These are phyloP conservation scores for Biston stratarius DNA, from an alignment of 2,888 invertebrate species.

Conservation along the genomic window DNA sequence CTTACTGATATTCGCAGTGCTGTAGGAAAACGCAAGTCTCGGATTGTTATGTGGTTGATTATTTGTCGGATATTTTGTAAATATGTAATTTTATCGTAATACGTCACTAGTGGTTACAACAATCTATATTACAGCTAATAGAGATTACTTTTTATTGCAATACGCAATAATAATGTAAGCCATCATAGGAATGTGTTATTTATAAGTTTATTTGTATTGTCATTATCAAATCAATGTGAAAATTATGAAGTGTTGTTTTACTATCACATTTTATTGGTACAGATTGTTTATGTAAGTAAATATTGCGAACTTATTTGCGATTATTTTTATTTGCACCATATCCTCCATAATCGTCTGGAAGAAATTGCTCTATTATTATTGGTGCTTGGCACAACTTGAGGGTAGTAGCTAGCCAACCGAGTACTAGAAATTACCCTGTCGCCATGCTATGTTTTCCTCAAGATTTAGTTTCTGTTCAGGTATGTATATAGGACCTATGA, in stretches of 20 bases:
- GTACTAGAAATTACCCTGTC: too few species aligned
- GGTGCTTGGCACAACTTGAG: too few species aligned
- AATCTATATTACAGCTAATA: conserved; percentile 10
- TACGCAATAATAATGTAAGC: conserved; percentile 19
- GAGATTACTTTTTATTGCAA: background rate
- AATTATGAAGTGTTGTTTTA: conserved; percentile 32
- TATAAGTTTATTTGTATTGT: background rate
- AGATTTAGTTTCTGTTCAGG: too few species aligned
- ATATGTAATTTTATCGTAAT: conserved; percentile 19
- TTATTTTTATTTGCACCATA: conserved; percentile 36
- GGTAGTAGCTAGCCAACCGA: too few species aligned
- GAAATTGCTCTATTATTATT: too few species aligned
- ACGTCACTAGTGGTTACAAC: conserved; percentile 11
- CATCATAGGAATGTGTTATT: conserved; percentile 7
- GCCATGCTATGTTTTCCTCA: too few species aligned
- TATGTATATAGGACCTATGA: too few species aligned
- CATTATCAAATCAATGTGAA: conserved; percentile 10
- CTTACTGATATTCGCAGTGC: background rate
- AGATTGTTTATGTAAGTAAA: conserved; percentile 44
- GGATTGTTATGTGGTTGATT: conserved; percentile 17
- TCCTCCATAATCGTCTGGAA: too few species aligned
- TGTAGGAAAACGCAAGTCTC: background rate
- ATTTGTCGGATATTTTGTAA: conserved; percentile 24
- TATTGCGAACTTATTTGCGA: conserved; percentile 41
- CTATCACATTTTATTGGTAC: conserved; percentile 35